These are phyloP conservation scores for Eurystomus glaucurus DNA, from an alignment of 2,797 vertebrate species.

Conservation along the genomic window DNA sequence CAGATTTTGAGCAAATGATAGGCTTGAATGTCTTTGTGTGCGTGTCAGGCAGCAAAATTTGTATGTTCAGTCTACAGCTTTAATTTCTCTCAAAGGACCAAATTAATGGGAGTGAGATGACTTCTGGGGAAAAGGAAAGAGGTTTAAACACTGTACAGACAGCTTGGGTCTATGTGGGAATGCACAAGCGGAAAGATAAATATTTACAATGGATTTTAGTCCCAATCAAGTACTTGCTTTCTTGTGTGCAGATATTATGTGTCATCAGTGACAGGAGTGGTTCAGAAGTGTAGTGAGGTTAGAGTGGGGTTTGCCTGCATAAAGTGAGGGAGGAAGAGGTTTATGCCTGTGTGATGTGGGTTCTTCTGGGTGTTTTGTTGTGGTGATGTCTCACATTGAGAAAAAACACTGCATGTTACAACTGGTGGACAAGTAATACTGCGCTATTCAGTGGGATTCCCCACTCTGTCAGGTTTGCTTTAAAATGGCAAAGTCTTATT, in stretches of 20 bases:
- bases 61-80: not conserved
- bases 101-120: not conserved
- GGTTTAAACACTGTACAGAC: not conserved
- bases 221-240: not conserved
- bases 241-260: not conserved
- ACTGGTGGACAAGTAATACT: not conserved
- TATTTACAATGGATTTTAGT: not conserved
- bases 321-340: not conserved
- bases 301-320: not conserved
- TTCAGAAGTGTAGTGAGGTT: not conserved
- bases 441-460: not conserved
- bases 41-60: not conserved
- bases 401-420: not conserved
- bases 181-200: not conserved
- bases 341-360: not conserved
- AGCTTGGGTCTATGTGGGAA: not conserved
- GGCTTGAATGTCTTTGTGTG: not conserved
- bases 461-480: not conserved
- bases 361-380: not conserved
- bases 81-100: not conserved
- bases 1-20: not conserved
- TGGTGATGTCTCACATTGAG: not conserved
- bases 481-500: not conserved
- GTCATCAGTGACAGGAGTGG: not conserved
- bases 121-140: not conserved